Conservation (phyloP, 1,140 invertebrate genomes). For the Bombus cullumanus region DNA sequence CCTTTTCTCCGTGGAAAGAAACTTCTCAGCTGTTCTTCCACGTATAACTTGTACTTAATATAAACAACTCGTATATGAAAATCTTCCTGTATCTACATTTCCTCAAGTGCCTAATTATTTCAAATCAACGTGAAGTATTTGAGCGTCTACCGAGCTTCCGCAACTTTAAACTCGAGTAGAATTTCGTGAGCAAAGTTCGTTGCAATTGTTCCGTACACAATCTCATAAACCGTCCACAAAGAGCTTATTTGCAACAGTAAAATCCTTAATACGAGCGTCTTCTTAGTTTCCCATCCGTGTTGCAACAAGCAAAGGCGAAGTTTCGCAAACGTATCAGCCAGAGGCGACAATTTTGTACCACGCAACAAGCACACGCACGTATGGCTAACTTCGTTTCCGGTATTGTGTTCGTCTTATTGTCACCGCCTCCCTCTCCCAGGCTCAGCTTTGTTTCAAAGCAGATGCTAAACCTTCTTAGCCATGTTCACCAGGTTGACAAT, state of each 20-base stretch:
- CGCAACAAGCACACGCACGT: slow-evolving; percentile 5
- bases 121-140: background rate
- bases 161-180: background rate
- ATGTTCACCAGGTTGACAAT: background rate
- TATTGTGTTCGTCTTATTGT: slow-evolving; percentile 8
- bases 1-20: background rate
- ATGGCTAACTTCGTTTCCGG: slow-evolving; percentile 1
- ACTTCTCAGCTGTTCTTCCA: too few relatives aligned
- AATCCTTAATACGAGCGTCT: background rate
- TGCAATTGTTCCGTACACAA: background rate
- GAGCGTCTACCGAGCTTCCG: background rate
- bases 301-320: background rate
- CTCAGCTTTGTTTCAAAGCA: background rate
- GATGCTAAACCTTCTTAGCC: background rate
- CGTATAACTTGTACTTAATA: too few relatives aligned
- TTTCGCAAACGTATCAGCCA: background rate
- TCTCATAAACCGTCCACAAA: background rate
- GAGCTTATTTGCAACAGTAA: background rate
- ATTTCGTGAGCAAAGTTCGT: background rate
- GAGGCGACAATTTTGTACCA: background rate
- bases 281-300: background rate
- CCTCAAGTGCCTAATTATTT: background rate
- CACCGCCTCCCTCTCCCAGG: background rate
- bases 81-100: too few relatives aligned
- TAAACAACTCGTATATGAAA: too few relatives aligned